Percentiles rank a stretch among this genome's conserved stretches.
These are phyloP conservation scores for Eristalis intricaria DNA, from an alignment of 2,888 invertebrate species.

Conservation along the genomic window DNA sequence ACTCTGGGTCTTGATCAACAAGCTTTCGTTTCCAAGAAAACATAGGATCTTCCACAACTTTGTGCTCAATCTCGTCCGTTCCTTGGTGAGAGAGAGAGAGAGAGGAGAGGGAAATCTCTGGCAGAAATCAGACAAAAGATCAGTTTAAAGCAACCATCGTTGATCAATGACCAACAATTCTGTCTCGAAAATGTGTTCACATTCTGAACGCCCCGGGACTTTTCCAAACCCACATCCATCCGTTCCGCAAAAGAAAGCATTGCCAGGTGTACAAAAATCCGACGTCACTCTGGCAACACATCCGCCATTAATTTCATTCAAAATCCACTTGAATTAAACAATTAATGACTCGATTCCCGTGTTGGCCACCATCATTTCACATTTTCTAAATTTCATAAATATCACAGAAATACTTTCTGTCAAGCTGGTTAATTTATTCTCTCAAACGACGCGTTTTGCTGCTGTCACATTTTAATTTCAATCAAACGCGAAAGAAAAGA, in stretches of 20 bases:
- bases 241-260: background rate
- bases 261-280: background rate
- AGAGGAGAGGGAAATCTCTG: no score
- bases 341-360: background rate
- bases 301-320: background rate
- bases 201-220: no score
- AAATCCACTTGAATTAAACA: background rate
- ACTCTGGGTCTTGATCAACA: no score
- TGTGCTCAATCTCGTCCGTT: no score
- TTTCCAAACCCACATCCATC: background rate
- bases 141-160: no score
- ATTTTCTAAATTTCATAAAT: slow-evolving; percentile 53
- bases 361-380: background rate
- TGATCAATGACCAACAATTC: no score
- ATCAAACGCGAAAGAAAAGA: background rate
- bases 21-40: no score
- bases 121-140: no score
- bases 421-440: slow-evolving; percentile 65
- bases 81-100: no score
- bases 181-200: no score
- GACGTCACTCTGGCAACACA: background rate
- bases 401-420: slow-evolving; percentile 62
- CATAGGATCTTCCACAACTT: no score
- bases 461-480: slow-evolving; percentile 50
- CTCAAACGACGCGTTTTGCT: slow-evolving; percentile 60